A percentile compares a stretch with the other conserved stretches of the same genome.
Evolutionary conservation across 2,113 vertebrate genomes (phyloP).

Genomic region (Tor tambroides): DNA sequence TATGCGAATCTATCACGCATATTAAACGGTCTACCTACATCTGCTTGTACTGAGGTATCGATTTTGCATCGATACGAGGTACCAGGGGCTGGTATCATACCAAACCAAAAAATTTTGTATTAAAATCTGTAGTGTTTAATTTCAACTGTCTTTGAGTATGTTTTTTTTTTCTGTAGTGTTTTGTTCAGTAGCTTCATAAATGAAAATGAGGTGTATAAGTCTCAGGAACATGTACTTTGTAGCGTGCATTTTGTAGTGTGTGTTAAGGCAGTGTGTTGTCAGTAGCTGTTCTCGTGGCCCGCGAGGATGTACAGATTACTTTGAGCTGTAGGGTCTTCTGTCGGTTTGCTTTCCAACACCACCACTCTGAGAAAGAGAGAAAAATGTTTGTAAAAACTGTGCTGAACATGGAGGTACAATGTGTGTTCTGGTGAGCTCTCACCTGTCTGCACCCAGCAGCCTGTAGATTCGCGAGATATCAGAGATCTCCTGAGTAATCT

Average conservation of each 20-base stretch:
- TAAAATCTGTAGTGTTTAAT: constrained; percentile 13
- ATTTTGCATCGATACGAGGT: background rate
- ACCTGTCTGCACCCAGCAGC: constrained; percentile 99
- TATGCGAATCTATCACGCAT: background rate
- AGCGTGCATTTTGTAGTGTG: constrained; percentile 33
- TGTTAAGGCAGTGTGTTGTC: constrained; percentile 69
- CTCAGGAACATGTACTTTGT: background rate
- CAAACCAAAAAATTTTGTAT: background rate
- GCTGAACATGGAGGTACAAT: no score
- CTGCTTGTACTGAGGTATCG: background rate
- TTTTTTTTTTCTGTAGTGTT: background rate
- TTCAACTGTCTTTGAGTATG: background rate
- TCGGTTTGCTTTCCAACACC: constrained; percentile 96
- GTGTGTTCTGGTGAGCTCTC: constrained; percentile 49
- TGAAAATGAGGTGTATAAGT: constrained; percentile 21
- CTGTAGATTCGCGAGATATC: constrained; percentile 97
- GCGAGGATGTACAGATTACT: constrained; percentile 99
- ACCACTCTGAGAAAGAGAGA: constrained; percentile 82
- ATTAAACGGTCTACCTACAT: background rate
- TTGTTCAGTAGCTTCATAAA: constrained; percentile 25
- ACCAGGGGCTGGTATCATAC: background rate
- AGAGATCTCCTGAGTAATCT: constrained; percentile 99
- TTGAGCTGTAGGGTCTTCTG: constrained; percentile 96
- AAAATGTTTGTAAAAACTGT: background rate
- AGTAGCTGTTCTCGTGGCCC: constrained; percentile 99